These are phyloP conservation scores for Sweltsa coloradensis DNA, from an alignment of 1,140 invertebrate genomes.

Conservation along the genomic window DNA sequence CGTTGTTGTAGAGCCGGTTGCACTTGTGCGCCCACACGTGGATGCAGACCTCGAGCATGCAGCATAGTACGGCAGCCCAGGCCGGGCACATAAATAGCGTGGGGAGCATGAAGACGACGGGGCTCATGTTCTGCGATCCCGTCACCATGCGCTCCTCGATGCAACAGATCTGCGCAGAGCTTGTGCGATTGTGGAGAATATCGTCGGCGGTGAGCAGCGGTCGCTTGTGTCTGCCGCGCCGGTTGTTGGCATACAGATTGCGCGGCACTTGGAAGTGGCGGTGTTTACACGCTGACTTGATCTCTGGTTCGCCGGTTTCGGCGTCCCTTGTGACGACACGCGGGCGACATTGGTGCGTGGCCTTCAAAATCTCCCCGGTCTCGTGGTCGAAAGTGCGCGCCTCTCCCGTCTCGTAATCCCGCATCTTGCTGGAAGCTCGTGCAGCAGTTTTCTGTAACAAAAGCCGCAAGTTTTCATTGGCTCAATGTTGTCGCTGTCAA, in stretches of 20 bases:
- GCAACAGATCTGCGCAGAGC: too few relatives aligned
- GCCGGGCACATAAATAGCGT: constrained; percentile 5
- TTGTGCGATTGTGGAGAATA: too few relatives aligned
- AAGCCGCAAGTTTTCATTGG: too few relatives aligned
- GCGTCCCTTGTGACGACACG: neutral
- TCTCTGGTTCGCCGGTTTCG: constrained; percentile 8
- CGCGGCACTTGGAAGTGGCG: constrained; percentile 3
- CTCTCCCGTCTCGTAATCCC: constrained; percentile 2
- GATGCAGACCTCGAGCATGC: constrained; percentile 1
- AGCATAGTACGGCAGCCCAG: constrained; percentile 1
- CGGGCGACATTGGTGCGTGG: neutral
- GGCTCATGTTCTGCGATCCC: neutral
- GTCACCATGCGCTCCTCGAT: neutral
- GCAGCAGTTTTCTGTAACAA: too few relatives aligned
- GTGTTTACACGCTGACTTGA: neutral
- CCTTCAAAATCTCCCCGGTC: constrained; percentile 1
- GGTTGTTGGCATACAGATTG: too few relatives aligned
- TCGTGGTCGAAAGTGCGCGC: constrained; percentile 6
- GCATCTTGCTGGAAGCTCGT: too few relatives aligned
- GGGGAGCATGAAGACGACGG: neutral
- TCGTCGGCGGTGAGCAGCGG: too few relatives aligned
- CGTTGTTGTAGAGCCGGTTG: neutral
- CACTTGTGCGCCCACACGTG: constrained; percentile 2
- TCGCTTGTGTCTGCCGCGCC: too few relatives aligned
- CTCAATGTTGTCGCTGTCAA: too few relatives aligned